Conservation (phyloP, 2,113 vertebrate species). For the Chloebia gouldiae region DNA sequence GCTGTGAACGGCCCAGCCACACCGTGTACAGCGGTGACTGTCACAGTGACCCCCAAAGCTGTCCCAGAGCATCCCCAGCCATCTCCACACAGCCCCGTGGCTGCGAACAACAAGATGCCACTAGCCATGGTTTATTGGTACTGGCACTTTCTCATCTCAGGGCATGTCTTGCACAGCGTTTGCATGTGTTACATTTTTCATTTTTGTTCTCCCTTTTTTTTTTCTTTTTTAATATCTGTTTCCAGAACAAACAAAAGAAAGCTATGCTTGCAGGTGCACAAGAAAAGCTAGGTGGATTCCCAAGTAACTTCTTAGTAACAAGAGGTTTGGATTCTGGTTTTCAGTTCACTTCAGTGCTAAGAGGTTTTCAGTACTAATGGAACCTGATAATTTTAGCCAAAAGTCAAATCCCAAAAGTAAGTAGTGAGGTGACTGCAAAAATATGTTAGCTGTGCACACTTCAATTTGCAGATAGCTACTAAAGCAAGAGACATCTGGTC, state of each 20-base stretch:
- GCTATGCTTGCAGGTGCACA: not conserved
- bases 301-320: not conserved
- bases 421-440: not conserved
- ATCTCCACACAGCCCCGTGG: not conserved
- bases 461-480: not conserved
- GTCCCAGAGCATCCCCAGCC: not conserved
- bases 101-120: accelerated
- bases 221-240: not conserved
- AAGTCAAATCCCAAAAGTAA: not conserved
- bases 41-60: not conserved
- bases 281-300: not conserved
- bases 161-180: not conserved
- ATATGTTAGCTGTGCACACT: not conserved
- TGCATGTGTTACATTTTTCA: not conserved
- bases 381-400: not conserved
- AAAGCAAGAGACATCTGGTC: slow-evolving; percentile 6
- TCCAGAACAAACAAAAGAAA: not conserved
- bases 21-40: no score
- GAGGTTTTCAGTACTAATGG: not conserved
- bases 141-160: not conserved
- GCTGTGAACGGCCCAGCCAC: accelerated
- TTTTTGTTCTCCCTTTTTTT: accelerated
- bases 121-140: not conserved
- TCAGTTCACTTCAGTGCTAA: not conserved
- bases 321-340: not conserved